These are phyloP conservation scores for Heterotis niloticus DNA, from an alignment of 2,113 vertebrate species.

Conservation along the genomic window DNA sequence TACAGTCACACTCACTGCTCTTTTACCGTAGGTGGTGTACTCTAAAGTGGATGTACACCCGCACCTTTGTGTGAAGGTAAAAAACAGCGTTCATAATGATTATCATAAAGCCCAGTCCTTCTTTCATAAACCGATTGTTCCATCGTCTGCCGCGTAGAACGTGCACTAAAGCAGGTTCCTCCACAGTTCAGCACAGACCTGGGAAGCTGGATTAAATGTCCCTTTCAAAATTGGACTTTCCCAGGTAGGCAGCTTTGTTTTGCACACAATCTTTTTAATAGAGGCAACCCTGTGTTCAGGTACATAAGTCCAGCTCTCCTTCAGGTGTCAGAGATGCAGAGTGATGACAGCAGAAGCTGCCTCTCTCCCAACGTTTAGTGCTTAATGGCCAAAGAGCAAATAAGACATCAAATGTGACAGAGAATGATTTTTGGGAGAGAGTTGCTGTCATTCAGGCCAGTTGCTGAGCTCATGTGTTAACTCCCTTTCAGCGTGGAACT, in stretches of 20 bases:
- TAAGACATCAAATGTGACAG: not conserved
- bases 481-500: conserved; percentile 48
- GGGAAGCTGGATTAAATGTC: conserved; percentile 72
- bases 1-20: not conserved
- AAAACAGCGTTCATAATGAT: not conserved
- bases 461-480: not conserved
- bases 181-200: conserved; percentile 67
- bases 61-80: conserved; percentile 80
- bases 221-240: conserved; percentile 64
- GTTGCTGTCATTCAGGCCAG: not conserved
- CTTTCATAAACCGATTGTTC: not conserved
- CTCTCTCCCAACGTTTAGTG: no score
- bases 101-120: not conserved
- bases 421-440: not conserved
- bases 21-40: conserved; percentile 67
- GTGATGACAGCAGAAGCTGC: no score
- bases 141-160: not conserved
- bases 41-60: conserved; percentile 74
- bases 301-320: no score
- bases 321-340: no score
- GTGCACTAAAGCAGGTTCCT: not conserved
- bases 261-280: no score
- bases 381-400: no score
- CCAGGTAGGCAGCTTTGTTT: conserved; percentile 61
- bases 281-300: no score